Conservation (phyloP, 2,113 vertebrate genomes). For the Isurus oxyrinchus region DNA sequence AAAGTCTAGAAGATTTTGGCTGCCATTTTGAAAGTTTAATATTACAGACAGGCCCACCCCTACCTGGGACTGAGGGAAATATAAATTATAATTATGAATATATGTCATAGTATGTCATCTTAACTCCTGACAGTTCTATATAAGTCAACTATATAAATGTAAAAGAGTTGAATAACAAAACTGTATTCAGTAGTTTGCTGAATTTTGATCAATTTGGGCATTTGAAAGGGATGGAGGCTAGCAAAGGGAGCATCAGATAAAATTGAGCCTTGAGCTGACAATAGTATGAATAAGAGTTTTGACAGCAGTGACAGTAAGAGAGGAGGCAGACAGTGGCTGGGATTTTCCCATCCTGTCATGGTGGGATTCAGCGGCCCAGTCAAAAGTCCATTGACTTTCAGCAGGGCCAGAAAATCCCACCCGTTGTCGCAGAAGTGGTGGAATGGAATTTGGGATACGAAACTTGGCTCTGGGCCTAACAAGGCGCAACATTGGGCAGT, state of each 20-base stretch:
- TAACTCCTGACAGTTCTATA: neutral
- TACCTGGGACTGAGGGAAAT: neutral
- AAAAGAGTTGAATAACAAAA: neutral
- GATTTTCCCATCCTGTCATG: too few species aligned
- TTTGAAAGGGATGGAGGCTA: neutral
- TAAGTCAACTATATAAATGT: neutral
- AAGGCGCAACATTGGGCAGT: neutral
- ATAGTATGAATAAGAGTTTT: neutral
- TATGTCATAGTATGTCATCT: neutral
- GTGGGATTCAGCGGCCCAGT: too few species aligned
- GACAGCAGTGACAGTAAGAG: neutral
- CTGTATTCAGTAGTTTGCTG: neutral
- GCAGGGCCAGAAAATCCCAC: too few species aligned
- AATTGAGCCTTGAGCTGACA: neutral
- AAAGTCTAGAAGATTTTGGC: neutral
- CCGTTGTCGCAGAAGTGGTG: neutral
- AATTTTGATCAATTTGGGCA: neutral
- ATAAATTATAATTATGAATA: neutral
- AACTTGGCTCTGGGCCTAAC: neutral
- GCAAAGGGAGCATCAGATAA: neutral
- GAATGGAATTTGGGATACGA: neutral
- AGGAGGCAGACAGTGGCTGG: neutral
- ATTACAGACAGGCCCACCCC: neutral
- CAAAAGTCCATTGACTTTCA: too few species aligned
- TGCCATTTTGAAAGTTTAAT: neutral